A percentile compares a stretch with the other conserved stretches of the same genome.
Conservation (phyloP, 2,888 invertebrate genomes). For the Cordilura impudica region DNA sequence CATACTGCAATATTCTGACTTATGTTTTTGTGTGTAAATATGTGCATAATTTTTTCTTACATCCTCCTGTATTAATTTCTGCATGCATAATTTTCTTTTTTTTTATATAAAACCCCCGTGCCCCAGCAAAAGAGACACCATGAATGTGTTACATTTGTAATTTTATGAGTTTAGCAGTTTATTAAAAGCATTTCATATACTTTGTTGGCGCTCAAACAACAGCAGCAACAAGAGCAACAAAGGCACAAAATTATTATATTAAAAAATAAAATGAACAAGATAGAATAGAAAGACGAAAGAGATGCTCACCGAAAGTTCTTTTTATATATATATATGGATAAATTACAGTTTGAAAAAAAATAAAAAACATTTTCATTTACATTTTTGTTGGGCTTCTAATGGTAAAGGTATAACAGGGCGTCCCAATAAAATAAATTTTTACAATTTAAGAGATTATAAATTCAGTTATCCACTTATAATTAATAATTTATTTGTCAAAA, state of each 20-base stretch:
- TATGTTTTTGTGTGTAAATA: too few species aligned
- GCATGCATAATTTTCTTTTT: not conserved
- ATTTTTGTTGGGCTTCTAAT: not conserved
- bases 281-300: conserved; percentile 9
- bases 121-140: too few species aligned
- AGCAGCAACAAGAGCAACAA: not conserved
- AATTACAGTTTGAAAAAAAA: not conserved
- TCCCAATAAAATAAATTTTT: too few species aligned
- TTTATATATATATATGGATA: conserved; percentile 9
- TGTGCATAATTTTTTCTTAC: too few species aligned
- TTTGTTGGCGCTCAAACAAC: conserved; percentile 1
- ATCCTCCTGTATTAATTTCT: too few species aligned
- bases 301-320: conserved; percentile 8
- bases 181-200: conserved; percentile 47
- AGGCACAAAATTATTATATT: conserved; percentile 13
- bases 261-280: conserved; percentile 13
- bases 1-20: too few species aligned
- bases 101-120: not conserved
- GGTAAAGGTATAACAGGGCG: not conserved
- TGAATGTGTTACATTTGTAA: conserved; percentile 34
- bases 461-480: too few species aligned
- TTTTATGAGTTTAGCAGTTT: conserved; percentile 50
- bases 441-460: too few species aligned
- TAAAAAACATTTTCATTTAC: not conserved
- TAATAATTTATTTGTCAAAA: too few species aligned